phyloP scores from a whole-genome alignment of 2,797 vertebrate species.

The Etheostoma nigrum region DNA sequence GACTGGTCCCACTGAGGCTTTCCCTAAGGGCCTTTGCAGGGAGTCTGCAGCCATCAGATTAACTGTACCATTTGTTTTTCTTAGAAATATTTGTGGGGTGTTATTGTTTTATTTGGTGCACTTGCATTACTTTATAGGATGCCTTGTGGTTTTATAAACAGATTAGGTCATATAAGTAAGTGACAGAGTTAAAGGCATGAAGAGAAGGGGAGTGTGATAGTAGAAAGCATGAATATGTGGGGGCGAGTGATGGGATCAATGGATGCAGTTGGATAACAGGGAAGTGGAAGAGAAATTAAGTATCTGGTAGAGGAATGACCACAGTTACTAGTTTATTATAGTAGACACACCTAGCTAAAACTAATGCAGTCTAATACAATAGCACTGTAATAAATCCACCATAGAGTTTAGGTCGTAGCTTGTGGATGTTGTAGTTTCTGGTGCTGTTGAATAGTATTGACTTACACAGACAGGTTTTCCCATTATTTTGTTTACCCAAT shows the following conservation, averaged over 20 bases:
- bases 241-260: background rate
- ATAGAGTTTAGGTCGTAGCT: too few relatives aligned
- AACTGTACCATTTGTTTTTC: slow-evolving; percentile 22
- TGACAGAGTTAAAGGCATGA: background rate
- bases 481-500: background rate
- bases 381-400: too few relatives aligned
- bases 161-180: background rate
- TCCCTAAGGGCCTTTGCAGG: slow-evolving; percentile 9
- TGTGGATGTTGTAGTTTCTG: background rate
- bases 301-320: background rate
- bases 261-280: background rate
- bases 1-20: slow-evolving; percentile 2
- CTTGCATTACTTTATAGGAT: background rate
- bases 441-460: background rate
- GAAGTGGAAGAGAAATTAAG: background rate
- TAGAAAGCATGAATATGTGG: background rate
- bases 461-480: background rate
- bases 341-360: background rate
- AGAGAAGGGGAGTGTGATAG: background rate
- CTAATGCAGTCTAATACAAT: background rate
- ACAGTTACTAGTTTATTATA: background rate
- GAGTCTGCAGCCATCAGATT: slow-evolving; percentile 8
- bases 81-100: background rate
- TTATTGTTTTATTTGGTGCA: background rate
- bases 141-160: slow-evolving; percentile 1